phyloP scores from a whole-genome alignment of 2,113 vertebrate genomes.

The Tragelaphus scriptus region DNA sequence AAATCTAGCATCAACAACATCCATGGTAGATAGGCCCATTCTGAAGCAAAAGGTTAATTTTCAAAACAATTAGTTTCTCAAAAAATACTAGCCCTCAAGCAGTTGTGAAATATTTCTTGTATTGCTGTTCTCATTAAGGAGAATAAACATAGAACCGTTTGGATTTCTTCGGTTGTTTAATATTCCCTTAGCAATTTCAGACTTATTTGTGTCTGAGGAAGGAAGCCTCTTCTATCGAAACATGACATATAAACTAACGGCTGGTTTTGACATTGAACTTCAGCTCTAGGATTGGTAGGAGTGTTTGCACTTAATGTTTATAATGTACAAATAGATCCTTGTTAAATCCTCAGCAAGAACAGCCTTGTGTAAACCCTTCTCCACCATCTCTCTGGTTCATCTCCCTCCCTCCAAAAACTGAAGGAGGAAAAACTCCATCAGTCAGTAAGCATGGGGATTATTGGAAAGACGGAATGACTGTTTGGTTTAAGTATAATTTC shows the following conservation, averaged over 20 bases:
- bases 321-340: slow-evolving; percentile 27
- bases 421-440: background rate
- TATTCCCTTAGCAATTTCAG: slow-evolving; percentile 48
- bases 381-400: background rate
- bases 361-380: background rate
- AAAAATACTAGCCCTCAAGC: slow-evolving; percentile 11
- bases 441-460: background rate
- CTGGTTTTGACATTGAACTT: slow-evolving; percentile 59
- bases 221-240: slow-evolving; percentile 42
- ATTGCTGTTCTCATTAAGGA: slow-evolving; percentile 47
- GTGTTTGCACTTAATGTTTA: slow-evolving; percentile 46
- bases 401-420: background rate
- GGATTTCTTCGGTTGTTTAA: background rate
- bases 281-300: background rate
- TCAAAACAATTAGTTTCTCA: slow-evolving; percentile 50
- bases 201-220: slow-evolving; percentile 57
- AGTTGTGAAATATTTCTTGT: slow-evolving; percentile 22
- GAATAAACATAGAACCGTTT: slow-evolving; percentile 40
- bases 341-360: slow-evolving; percentile 29
- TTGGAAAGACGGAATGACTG: background rate
- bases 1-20: background rate
- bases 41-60: slow-evolving; percentile 57
- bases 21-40: background rate
- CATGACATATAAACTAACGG: slow-evolving; percentile 6
- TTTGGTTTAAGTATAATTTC: slow-evolving; percentile 30